Base-by-base conservation (phyloP, 2,888 invertebrate genomes). In the Phyllotreta striolata region DNA sequence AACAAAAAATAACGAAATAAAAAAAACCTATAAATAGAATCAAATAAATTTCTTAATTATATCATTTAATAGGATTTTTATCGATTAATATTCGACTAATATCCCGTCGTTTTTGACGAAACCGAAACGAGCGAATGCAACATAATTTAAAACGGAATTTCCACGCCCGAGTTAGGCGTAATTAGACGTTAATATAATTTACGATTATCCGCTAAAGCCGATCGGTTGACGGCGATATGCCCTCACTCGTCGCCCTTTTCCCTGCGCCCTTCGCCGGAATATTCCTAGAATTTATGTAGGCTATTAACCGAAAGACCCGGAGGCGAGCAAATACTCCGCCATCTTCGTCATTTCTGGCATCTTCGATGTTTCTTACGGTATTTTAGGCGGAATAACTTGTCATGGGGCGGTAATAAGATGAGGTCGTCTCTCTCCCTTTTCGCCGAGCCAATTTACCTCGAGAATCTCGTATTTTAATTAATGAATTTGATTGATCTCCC, bases 1-100 rank as follows among this genome's bases (percentile, higher is more conserved):
- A 92, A 92, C 84, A 85, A 78, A 86, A 83, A 84, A 70, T 73
- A 72, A 24, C 24, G 24, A 24, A 73, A 76, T 70, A 70, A 41
- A 55, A 51, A 60, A 12, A 44, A 9, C 9, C 14, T 55, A 43
- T 55, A 6, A 41, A 34, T 13, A 55, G 4, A 8, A n/a, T 24
- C 24, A 24, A 24, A 24, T 24, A 24, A 24, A 3, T 46, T 46
- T 9, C 13, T 46, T 46, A 12, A 24, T 24, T 3, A 24, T 24
- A 24, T 24, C 24, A 24, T 24, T 24, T 24, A 24, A 24, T 24
- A 4, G 2, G 4, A 24, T 4, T 24, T 24, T 24, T 24, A 24
- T 24, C 24, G 24, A 24, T 24, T 24, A 4, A 24, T 3, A 24
- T 24, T 24, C 24, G 24, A 24, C 24, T 24, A 24, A 24, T 24